A percentile compares a stretch with the other conserved stretches of the same genome.
These are phyloP conservation scores for Lordiphosa stackelbergi DNA, from an alignment of 1,140 invertebrate species.

Conservation along the genomic window DNA sequence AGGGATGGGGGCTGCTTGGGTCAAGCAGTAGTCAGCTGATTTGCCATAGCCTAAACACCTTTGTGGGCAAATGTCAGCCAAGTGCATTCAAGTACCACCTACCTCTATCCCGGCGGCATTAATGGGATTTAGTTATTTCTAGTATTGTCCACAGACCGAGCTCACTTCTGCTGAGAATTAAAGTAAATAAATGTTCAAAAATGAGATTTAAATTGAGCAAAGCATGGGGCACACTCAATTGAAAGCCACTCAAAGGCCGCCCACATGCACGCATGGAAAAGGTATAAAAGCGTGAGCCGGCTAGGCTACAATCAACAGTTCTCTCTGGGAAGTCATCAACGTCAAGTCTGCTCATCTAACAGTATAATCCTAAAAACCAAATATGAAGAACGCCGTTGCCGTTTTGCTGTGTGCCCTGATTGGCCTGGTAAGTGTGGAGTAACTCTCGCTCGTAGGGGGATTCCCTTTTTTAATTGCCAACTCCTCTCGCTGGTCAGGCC, in stretches of 20 bases:
- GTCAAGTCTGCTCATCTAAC: slow-evolving; percentile 1
- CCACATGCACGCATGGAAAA: slow-evolving; percentile 14
- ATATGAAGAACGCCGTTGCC: slow-evolving; percentile 63
- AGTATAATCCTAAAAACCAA: slow-evolving; percentile 32
- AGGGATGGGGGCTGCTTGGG: not conserved
- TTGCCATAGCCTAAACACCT: not conserved
- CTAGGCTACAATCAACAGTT: slow-evolving; percentile 43
- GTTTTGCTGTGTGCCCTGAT: slow-evolving; percentile 62
- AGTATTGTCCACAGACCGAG: slow-evolving; percentile 3
- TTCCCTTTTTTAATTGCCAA: not conserved
- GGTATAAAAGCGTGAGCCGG: slow-evolving; percentile 49
- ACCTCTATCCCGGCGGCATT: too few species aligned
- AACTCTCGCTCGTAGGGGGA: too few species aligned
- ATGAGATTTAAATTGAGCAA: slow-evolving; percentile 53
- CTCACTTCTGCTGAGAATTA: not conserved
- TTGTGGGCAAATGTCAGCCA: not conserved
- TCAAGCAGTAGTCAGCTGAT: slow-evolving; percentile 8
- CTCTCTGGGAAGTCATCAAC: slow-evolving; percentile 34
- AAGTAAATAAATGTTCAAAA: not conserved
- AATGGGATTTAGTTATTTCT: slow-evolving; percentile 2
- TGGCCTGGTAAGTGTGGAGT: slow-evolving; percentile 51
- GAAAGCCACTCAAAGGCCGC: slow-evolving; percentile 51
- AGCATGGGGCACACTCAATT: slow-evolving; percentile 39
- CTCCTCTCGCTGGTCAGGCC: slow-evolving; percentile 29
- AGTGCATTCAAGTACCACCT: not conserved